Evolutionary conservation across 2,888 invertebrate species (phyloP).

Genomic region (Thymelicus lineola): DNA sequence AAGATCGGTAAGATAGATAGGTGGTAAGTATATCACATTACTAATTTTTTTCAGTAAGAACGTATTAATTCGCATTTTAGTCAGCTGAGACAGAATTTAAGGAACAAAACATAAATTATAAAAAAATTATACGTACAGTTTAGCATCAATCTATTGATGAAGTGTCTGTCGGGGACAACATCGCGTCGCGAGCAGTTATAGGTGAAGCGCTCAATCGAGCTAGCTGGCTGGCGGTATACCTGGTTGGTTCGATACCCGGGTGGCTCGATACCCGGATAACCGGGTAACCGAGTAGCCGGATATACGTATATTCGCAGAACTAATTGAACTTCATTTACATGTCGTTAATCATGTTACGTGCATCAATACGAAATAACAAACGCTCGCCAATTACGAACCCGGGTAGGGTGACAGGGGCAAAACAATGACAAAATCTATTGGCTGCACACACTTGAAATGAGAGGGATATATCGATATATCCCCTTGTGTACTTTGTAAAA

Average conservation of each 20-base stretch:
- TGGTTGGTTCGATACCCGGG: not conserved
- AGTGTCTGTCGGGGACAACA: too few relatives aligned
- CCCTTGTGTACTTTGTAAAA: too few relatives aligned
- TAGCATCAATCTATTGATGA: too few relatives aligned
- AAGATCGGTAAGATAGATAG: too few relatives aligned
- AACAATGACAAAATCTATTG: not conserved
- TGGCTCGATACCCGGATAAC: not conserved
- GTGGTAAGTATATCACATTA: too few relatives aligned
- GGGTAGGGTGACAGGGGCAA: not conserved
- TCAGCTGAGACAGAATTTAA: too few relatives aligned
- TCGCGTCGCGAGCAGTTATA: too few relatives aligned
- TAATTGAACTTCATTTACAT: not conserved
- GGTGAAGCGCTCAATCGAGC: not conserved
- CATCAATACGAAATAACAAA: constrained; percentile 13
- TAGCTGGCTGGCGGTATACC: not conserved
- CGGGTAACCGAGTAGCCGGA: not conserved
- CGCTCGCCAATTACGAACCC: too few relatives aligned
- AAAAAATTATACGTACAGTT: too few relatives aligned
- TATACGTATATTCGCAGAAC: not conserved
- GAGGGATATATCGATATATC: not conserved
- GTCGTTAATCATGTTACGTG: constrained; percentile 6
- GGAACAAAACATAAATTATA: too few relatives aligned
- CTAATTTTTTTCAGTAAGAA: too few relatives aligned
- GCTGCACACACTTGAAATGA: not conserved
- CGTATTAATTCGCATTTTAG: too few relatives aligned